These are phyloP conservation scores for Schizothorax lantsangensis DNA, from an alignment of 2,797 vertebrate genomes.

Conservation along the genomic window DNA sequence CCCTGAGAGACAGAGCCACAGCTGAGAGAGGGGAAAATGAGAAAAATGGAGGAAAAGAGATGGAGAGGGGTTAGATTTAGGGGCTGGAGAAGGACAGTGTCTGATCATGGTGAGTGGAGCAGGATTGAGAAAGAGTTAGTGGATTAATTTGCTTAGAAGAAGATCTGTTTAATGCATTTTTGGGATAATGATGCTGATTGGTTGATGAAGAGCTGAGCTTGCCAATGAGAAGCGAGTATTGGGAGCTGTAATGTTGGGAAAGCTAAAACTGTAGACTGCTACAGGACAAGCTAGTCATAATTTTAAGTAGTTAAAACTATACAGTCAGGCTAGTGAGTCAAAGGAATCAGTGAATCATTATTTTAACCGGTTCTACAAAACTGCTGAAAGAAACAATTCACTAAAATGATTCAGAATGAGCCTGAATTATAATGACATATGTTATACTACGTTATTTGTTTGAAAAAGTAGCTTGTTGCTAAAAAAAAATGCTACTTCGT, in stretches of 20 bases:
- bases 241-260: not conserved
- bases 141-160: slow-evolving; percentile 56
- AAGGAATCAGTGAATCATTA: not conserved
- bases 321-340: not conserved
- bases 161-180: slow-evolving; percentile 9
- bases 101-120: slow-evolving; percentile 58
- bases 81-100: slow-evolving; percentile 65
- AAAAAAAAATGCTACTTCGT: not conserved
- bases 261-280: not conserved
- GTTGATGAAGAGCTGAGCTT: slow-evolving; percentile 31
- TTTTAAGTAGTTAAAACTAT: not conserved
- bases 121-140: slow-evolving; percentile 66
- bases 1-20: slow-evolving; percentile 69
- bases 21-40: slow-evolving; percentile 58
- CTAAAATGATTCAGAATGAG: not conserved
- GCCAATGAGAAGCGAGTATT: slow-evolving; percentile 13
- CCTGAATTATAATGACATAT: not conserved
- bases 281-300: not conserved
- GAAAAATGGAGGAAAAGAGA: slow-evolving; percentile 40
- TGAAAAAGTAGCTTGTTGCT: not conserved
- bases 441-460: not conserved
- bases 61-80: slow-evolving; percentile 68
- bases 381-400: not conserved
- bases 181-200: slow-evolving; percentile 20
- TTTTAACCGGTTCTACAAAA: not conserved